Conservation (phyloP, 2,888 invertebrate genomes). For the Ophioninae sp. region DNA sequence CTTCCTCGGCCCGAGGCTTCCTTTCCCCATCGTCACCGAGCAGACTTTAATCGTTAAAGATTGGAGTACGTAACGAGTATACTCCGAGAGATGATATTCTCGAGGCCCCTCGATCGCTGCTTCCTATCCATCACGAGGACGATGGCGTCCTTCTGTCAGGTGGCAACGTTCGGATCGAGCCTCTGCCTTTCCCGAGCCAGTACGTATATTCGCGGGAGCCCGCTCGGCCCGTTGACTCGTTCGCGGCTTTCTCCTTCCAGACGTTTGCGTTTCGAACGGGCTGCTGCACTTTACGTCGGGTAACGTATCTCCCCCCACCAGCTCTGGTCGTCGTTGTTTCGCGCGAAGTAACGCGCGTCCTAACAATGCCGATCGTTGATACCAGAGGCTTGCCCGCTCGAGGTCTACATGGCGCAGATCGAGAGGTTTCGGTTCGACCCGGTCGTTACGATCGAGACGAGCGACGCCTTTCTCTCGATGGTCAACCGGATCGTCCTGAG, state of each 20-base stretch:
- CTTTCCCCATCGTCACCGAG: too few species aligned
- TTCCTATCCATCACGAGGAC: slow-evolving; percentile 71
- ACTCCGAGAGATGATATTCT: slow-evolving; percentile 76
- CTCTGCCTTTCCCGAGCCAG: slow-evolving; percentile 71
- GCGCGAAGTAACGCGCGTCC: neutral
- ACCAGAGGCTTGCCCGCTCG: slow-evolving; percentile 74
- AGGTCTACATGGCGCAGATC: slow-evolving; percentile 74
- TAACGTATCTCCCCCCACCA: slow-evolving; percentile 41
- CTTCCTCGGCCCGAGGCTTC: too few species aligned
- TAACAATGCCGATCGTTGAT: neutral
- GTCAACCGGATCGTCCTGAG: slow-evolving; percentile 69
- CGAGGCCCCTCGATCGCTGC: slow-evolving; percentile 74
- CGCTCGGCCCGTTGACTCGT: too few species aligned
- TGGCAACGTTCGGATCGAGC: slow-evolving; percentile 66
- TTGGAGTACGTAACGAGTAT: slow-evolving; percentile 72
- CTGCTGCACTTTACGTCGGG: slow-evolving; percentile 73
- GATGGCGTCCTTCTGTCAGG: slow-evolving; percentile 71
- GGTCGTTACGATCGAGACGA: slow-evolving; percentile 70
- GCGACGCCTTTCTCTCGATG: slow-evolving; percentile 70
- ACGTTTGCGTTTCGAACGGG: slow-evolving; percentile 71
- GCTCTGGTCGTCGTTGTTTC: too few species aligned
- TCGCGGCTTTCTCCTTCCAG: slow-evolving; percentile 50
- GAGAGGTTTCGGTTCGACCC: slow-evolving; percentile 73
- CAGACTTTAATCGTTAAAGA: too few species aligned
- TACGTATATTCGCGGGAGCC: slow-evolving; percentile 58